Percentiles rank a stretch among this genome's conserved stretches.
Evolutionary conservation across 2,797 vertebrate species (phyloP).

Genomic region (Sebastes cheni): DNA sequence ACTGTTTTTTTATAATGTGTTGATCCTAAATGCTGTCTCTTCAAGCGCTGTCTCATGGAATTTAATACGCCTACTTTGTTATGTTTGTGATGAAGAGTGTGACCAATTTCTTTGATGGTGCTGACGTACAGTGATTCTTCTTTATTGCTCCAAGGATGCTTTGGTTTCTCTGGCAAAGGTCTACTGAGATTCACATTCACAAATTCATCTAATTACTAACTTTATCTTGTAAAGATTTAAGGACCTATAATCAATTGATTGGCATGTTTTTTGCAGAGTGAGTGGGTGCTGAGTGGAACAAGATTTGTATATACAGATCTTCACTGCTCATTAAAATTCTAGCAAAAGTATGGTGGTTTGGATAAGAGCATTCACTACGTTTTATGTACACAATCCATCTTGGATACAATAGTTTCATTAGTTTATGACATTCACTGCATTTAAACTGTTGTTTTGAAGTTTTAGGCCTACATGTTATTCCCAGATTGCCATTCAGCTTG

Average conservation of each 20-base stretch:
- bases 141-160: not conserved
- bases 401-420: not conserved
- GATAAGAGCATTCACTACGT: not conserved
- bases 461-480: not conserved
- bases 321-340: not conserved
- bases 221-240: not conserved
- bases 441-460: not conserved
- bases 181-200: not conserved
- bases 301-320: not conserved
- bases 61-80: constrained; percentile 39
- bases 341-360: not conserved
- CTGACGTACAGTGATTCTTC: constrained; percentile 33
- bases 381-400: not conserved
- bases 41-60: constrained; percentile 28
- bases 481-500: not conserved
- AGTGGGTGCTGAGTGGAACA: not conserved
- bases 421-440: not conserved
- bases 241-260: not conserved
- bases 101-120: constrained; percentile 60
- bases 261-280: not conserved
- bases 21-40: not conserved
- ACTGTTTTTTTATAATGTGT: not conserved
- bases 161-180: constrained; percentile 12
- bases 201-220: not conserved
- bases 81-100: constrained; percentile 43